phyloP scores from a whole-genome alignment of 2,888 invertebrate species.

The Sesia bembeciformis region DNA sequence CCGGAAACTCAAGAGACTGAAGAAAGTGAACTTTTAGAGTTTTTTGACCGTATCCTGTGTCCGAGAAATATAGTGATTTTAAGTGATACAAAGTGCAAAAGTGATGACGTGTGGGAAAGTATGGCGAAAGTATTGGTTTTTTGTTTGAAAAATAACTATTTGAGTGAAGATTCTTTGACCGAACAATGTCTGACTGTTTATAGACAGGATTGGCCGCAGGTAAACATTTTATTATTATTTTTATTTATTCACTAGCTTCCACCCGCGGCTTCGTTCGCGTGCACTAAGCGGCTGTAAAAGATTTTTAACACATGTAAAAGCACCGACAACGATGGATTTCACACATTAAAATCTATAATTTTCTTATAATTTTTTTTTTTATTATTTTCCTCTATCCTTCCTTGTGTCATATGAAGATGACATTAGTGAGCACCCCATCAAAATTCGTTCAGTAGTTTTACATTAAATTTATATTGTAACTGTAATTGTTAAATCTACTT shows the following conservation, averaged over 20 bases:
- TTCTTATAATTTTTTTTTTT: too few relatives aligned
- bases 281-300: too few relatives aligned
- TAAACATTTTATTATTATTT: constrained; percentile 18
- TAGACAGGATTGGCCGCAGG: constrained; percentile 78
- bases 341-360: too few relatives aligned
- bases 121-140: constrained; percentile 54
- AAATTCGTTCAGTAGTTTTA: too few relatives aligned
- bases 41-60: constrained; percentile 53
- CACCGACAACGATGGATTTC: too few relatives aligned
- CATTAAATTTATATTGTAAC: too few relatives aligned
- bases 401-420: too few relatives aligned
- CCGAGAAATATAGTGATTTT: constrained; percentile 51
- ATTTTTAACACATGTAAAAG: too few relatives aligned
- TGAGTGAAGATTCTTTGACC: constrained; percentile 76
- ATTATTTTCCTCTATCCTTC: too few relatives aligned
- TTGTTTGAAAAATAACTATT: constrained; percentile 69
- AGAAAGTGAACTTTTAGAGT: constrained; percentile 19
- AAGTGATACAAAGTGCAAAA: constrained; percentile 19
- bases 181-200: constrained; percentile 80
- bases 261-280: too few relatives aligned
- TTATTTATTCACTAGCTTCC: background rate
- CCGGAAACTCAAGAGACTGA: constrained; percentile 28
- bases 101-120: constrained; percentile 45
- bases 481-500: too few relatives aligned
- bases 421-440: too few relatives aligned